These are phyloP conservation scores for Catostylus mosaicus DNA, from an alignment of 30 jellyfish, hydroid and myxozoan species.

Conservation along the genomic window DNA sequence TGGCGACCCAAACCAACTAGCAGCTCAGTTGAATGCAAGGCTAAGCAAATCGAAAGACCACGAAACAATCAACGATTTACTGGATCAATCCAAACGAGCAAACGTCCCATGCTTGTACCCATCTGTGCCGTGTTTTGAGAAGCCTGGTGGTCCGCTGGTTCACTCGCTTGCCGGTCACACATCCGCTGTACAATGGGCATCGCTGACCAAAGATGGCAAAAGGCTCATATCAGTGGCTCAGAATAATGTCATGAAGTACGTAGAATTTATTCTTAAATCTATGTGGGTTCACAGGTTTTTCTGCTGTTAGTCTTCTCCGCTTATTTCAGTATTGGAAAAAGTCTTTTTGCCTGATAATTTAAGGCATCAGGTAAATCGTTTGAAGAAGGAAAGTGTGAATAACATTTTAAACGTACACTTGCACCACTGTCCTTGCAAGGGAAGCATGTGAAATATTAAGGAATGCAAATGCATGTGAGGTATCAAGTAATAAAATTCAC, in stretches of 20 bases:
- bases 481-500: no score
- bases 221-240: slow-evolving; percentile 62
- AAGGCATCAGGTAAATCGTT: no score
- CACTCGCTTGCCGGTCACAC: slow-evolving; percentile 90
- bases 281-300: no score
- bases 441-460: no score
- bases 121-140: slow-evolving; percentile 69
- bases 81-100: slow-evolving; percentile 65
- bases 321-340: no score
- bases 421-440: no score
- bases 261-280: neutral
- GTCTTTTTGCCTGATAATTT: no score
- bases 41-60: slow-evolving; percentile 24
- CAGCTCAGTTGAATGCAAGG: slow-evolving; percentile 76
- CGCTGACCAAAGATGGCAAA: slow-evolving; percentile 53
- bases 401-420: no score
- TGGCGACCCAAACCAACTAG: slow-evolving; percentile 77
- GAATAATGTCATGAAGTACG: slow-evolving; percentile 11
- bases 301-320: no score
- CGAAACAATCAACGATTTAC: slow-evolving; percentile 29
- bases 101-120: slow-evolving; percentile 78
- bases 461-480: no score
- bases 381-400: no score
- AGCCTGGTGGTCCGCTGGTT: slow-evolving; percentile 86
- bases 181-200: slow-evolving; percentile 44